Evolutionary conservation across 2,113 vertebrate species (phyloP).

Genomic region (Carettochelys insculpta): DNA sequence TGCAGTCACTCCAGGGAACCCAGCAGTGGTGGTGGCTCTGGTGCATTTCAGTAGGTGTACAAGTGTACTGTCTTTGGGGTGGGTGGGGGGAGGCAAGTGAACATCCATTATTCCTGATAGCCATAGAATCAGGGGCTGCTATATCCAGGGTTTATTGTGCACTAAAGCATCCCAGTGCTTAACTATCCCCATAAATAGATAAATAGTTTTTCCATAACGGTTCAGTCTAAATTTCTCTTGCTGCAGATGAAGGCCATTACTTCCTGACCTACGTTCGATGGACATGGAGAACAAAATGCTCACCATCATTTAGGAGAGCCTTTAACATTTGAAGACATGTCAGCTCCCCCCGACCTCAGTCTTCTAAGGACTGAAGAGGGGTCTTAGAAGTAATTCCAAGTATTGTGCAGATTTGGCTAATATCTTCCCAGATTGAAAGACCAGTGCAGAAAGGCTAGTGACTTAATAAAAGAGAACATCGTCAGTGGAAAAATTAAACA

Average conservation of each 20-base stretch:
- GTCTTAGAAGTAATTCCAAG: neutral
- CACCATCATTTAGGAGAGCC: neutral
- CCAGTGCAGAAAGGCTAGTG: neutral
- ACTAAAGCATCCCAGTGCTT: too few species aligned
- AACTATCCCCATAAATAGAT: neutral
- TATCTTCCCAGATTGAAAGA: neutral
- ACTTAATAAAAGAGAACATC: neutral
- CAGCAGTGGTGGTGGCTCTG: too few species aligned
- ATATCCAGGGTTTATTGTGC: too few species aligned
- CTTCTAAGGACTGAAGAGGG: neutral
- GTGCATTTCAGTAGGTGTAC: too few species aligned
- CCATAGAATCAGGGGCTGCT: too few species aligned
- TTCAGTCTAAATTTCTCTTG: neutral
- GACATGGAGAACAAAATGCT: neutral
- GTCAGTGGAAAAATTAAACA: neutral
- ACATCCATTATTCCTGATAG: too few species aligned
- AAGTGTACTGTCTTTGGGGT: too few species aligned
- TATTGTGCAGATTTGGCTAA: neutral
- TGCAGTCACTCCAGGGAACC: too few species aligned
- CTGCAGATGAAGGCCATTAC: neutral
- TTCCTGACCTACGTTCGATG: neutral
- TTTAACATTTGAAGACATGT: neutral
- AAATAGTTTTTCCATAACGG: neutral
- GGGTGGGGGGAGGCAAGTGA: too few species aligned
- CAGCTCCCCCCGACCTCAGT: neutral